A percentile compares a stretch with the other conserved stretches of the same genome.
Conservation (phyloP, 2,888 invertebrate species). For the Meliscaeva auricollis region DNA sequence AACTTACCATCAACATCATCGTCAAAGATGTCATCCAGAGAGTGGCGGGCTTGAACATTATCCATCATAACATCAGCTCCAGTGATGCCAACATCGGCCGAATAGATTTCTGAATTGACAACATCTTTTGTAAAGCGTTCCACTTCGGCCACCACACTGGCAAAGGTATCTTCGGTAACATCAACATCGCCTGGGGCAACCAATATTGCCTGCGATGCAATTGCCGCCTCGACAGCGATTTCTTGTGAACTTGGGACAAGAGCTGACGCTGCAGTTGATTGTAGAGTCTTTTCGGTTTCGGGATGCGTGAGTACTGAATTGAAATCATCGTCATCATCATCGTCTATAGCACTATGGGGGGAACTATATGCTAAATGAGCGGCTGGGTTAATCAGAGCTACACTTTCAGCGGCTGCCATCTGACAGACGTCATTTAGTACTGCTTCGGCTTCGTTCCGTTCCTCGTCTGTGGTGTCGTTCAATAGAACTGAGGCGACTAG, state of each 20-base stretch:
- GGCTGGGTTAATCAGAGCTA: slow-evolving; percentile 1
- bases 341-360: slow-evolving; percentile 8
- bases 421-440: slow-evolving; percentile 61
- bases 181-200: slow-evolving; percentile 40
- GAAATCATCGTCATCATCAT: slow-evolving; percentile 57
- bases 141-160: slow-evolving; percentile 71
- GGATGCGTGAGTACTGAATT: slow-evolving; percentile 64
- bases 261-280: slow-evolving; percentile 44
- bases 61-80: slow-evolving; percentile 72
- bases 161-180: slow-evolving; percentile 62
- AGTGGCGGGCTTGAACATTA: slow-evolving; percentile 62
- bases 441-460: slow-evolving; percentile 53
- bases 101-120: slow-evolving; percentile 62
- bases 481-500: slow-evolving; percentile 48
- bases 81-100: slow-evolving; percentile 62
- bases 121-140: slow-evolving; percentile 64
- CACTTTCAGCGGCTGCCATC: slow-evolving; percentile 57
- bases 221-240: slow-evolving; percentile 53
- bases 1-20: slow-evolving; percentile 72
- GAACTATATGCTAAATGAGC: slow-evolving; percentile 24
- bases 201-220: slow-evolving; percentile 37
- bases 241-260: slow-evolving; percentile 69
- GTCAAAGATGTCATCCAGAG: slow-evolving; percentile 67
- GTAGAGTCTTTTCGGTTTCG: slow-evolving; percentile 55
- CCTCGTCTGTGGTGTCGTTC: slow-evolving; percentile 12